Percentiles rank a stretch among this genome's conserved stretches.
Conservation (phyloP, 2,113 vertebrate genomes). For the Pollachius pollachius region DNA sequence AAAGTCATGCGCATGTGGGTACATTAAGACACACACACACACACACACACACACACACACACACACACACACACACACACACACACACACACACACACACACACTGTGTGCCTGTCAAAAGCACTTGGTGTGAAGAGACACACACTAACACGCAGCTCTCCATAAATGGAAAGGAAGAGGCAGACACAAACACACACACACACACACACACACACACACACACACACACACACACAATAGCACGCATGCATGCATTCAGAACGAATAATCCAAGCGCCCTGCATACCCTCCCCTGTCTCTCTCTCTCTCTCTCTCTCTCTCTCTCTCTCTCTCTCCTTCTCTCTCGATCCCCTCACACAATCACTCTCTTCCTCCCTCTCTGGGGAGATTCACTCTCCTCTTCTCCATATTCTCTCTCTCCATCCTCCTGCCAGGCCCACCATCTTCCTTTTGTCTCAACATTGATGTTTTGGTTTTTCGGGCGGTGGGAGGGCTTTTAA, state of each 20-base stretch:
- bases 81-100: slow-evolving; percentile 34
- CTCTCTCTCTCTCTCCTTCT: slow-evolving; percentile 12
- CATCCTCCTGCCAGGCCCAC: slow-evolving; percentile 25
- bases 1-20: slow-evolving; percentile 10
- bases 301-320: slow-evolving; percentile 26
- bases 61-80: slow-evolving; percentile 52
- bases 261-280: slow-evolving; percentile 51
- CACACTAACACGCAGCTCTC: slow-evolving; percentile 59
- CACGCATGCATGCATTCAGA: slow-evolving; percentile 55
- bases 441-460: background rate
- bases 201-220: slow-evolving; percentile 28
- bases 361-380: slow-evolving; percentile 33
- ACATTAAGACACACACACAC: slow-evolving; percentile 31
- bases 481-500: background rate
- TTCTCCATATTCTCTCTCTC: background rate
- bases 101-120: slow-evolving; percentile 36
- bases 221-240: too few species aligned
- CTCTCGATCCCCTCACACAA: background rate
- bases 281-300: slow-evolving; percentile 14
- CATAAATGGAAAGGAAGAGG: slow-evolving; percentile 65
- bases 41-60: slow-evolving; percentile 49
- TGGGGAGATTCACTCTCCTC: slow-evolving; percentile 47
- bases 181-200: slow-evolving; percentile 17
- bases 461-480: too few species aligned
- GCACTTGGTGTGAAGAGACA: slow-evolving; percentile 56